phyloP scores from a whole-genome alignment of 2,113 vertebrate genomes.

The Girardinichthys multiradiatus region DNA sequence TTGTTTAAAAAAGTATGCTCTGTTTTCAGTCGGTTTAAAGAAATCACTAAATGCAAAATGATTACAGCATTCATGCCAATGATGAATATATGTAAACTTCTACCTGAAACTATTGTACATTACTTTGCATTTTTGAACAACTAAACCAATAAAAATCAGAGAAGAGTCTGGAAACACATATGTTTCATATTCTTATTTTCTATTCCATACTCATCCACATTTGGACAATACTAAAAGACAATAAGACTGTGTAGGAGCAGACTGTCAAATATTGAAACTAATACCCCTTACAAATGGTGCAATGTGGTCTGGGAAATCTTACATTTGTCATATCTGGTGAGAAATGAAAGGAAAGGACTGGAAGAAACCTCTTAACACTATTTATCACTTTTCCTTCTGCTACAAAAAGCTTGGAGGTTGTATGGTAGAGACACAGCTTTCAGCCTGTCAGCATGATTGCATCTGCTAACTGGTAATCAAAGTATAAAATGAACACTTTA shows the following conservation, averaged over 20 bases:
- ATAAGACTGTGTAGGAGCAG: not conserved
- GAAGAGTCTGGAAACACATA: not conserved
- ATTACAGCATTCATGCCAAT: not conserved
- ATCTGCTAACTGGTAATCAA: not conserved
- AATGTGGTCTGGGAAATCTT: not conserved
- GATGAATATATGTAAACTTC: not conserved
- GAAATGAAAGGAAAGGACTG: not conserved
- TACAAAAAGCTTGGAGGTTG: not conserved
- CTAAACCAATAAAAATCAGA: not conserved
- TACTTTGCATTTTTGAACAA: too few species aligned
- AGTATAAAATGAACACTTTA: not conserved
- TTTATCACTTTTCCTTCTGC: not conserved
- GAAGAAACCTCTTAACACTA: not conserved
- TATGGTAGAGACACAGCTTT: not conserved
- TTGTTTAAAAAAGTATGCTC: not conserved
- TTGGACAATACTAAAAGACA: not conserved
- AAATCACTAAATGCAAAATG: not conserved
- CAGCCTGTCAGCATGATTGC: not conserved
- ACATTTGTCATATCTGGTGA: not conserved
- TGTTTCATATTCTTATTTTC: not conserved
- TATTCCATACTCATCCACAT: not conserved
- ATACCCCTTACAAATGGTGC: not conserved
- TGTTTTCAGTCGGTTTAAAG: not conserved
- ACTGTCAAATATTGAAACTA: not conserved
- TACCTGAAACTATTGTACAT: too few species aligned